A percentile compares a stretch with the other conserved stretches of the same genome.
Evolutionary conservation across 2,113 vertebrate species (phyloP).

Genomic region (Apteryx owenii): DNA sequence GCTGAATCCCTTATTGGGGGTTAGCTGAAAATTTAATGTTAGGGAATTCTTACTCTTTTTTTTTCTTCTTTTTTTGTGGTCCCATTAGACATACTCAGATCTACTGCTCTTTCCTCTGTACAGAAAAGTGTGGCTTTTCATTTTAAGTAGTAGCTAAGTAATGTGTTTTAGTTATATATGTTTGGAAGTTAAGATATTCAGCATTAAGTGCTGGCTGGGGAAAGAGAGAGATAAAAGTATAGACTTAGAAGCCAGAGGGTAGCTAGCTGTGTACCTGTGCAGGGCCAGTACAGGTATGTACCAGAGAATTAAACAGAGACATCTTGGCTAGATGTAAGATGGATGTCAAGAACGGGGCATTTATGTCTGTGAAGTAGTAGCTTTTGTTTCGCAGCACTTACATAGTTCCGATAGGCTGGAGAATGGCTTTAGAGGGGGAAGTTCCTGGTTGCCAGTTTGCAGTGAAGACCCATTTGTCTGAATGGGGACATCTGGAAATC

Average conservation of each 20-base stretch:
- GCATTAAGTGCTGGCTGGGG: background rate
- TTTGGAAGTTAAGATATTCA: background rate
- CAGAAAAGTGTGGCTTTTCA: background rate
- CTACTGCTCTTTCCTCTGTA: background rate
- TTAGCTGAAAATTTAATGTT: background rate
- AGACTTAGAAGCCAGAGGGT: background rate
- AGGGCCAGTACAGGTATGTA: background rate
- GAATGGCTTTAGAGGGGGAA: background rate
- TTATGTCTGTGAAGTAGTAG: background rate
- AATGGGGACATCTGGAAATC: background rate
- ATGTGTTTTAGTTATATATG: background rate
- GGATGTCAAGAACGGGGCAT: background rate
- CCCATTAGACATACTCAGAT: background rate
- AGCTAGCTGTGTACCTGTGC: background rate
- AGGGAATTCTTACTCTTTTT: background rate
- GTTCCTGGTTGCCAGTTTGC: background rate
- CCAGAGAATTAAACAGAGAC: accelerated
- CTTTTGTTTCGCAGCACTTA: background rate
- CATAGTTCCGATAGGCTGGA: background rate
- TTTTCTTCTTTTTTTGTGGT: background rate
- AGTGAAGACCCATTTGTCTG: background rate
- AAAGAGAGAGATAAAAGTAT: background rate
- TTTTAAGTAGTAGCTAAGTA: background rate
- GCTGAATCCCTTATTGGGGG: background rate
- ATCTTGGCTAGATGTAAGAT: background rate